Evolutionary conservation across 2,113 vertebrate genomes (phyloP).

Genomic region (Todiramphus saurophagus): DNA sequence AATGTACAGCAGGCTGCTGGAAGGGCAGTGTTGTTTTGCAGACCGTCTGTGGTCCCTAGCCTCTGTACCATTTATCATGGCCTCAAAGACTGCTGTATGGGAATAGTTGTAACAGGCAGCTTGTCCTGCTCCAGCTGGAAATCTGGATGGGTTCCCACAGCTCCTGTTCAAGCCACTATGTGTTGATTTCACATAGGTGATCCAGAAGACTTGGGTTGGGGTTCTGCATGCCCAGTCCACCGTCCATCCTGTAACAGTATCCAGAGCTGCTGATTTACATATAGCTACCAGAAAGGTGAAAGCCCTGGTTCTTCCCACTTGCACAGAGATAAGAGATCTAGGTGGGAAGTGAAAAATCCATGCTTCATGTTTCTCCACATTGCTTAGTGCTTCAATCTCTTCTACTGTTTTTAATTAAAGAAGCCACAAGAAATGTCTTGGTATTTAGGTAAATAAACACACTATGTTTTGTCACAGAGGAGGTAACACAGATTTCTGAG

Average conservation of each 20-base stretch:
- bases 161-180: rapidly evolving
- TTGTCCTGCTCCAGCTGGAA: neutral
- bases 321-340: neutral
- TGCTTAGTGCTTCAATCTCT: neutral
- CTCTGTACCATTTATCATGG: neutral
- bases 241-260: neutral
- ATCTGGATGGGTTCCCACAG: neutral
- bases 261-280: neutral
- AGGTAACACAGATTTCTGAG: neutral
- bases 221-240: neutral
- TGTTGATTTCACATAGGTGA: neutral
- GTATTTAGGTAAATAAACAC: neutral
- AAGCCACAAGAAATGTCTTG: neutral
- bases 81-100: neutral
- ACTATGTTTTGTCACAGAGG: neutral
- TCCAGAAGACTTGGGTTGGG: neutral
- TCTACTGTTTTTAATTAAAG: neutral
- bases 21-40: neutral
- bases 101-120: neutral
- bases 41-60: neutral
- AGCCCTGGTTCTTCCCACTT: neutral
- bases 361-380: neutral
- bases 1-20: neutral
- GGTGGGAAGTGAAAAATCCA: neutral
- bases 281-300: neutral